Conservation (phyloP, 53 echinoderm and acorn worm species). For the Echinarachnius parma region DNA sequence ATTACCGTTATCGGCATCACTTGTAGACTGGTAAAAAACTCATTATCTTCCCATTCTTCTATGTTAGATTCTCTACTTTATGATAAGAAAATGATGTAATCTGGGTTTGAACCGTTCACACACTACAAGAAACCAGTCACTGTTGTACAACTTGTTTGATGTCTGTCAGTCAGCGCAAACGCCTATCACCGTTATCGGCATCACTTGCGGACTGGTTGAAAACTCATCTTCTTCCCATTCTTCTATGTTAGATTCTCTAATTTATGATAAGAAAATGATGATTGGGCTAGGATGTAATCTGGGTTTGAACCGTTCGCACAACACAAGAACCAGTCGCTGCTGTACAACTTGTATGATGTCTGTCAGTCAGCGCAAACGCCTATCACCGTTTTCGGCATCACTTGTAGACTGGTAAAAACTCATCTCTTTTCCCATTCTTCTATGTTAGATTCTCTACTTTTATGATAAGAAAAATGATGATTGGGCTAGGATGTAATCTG, state of each 20-base stretch:
- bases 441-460: background rate
- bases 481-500: no score
- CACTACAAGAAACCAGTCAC: no score
- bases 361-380: conserved; percentile 95
- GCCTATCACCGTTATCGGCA: conserved; percentile 90
- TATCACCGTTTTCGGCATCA: conserved; percentile 89
- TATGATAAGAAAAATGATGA: no score
- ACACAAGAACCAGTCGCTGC: conserved; percentile 90
- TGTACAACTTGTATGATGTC: conserved; percentile 93
- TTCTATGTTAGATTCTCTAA: conserved; percentile 24
- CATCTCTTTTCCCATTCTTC: background rate
- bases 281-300: no score
- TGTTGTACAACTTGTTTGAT: conserved; percentile 94
- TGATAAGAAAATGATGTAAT: no score
- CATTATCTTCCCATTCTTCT: background rate
- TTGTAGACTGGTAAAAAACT: conserved; percentile 72
- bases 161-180: conserved; percentile 92
- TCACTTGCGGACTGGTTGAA: conserved; percentile 86
- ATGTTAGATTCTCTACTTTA: background rate
- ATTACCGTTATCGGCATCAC: conserved; percentile 94
- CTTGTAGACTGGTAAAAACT: conserved; percentile 80
- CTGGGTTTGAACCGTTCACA: no score
- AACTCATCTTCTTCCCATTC: background rate
- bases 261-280: no score
- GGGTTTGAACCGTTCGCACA: conserved; percentile 96